Conservation (phyloP, 2,797 vertebrate genomes). For the Gymnoscopelus braueri region DNA sequence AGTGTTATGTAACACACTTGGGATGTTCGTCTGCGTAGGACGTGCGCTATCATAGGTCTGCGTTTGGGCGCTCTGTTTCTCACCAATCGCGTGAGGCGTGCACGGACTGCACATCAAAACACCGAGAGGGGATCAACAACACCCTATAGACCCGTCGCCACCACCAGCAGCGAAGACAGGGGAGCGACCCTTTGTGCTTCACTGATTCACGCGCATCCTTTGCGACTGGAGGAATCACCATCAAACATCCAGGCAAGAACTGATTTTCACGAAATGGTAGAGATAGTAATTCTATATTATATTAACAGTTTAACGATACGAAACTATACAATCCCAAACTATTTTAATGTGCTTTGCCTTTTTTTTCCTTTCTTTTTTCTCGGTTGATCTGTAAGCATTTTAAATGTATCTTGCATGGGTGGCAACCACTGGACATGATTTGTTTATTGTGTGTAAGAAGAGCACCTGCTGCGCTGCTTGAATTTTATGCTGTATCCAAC, state of each 20-base stretch:
- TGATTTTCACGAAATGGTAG: not conserved
- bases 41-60: constrained; percentile 50
- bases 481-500: no score
- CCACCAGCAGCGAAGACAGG: constrained; percentile 22
- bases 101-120: constrained; percentile 43
- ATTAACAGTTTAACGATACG: no score
- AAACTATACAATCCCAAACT: no score
- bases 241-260: constrained; percentile 55
- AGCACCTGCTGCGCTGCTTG: no score
- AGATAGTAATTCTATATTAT: no score
- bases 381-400: no score
- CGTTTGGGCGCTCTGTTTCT: not conserved
- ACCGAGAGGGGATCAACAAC: constrained; percentile 44
- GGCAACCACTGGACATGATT: no score
- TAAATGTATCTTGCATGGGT: no score
- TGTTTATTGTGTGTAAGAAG: no score
- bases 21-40: constrained; percentile 51
- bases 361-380: no score
- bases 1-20: constrained; percentile 76
- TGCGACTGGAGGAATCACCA: constrained; percentile 25
- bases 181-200: constrained; percentile 65
- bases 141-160: no score
- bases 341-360: no score
- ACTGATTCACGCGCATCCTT: constrained; percentile 45
- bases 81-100: constrained; percentile 50